Percentiles rank a stretch among this genome's conserved stretches.
These are phyloP conservation scores for Notechis scutatus DNA, from an alignment of 2,113 vertebrate genomes.

Conservation along the genomic window DNA sequence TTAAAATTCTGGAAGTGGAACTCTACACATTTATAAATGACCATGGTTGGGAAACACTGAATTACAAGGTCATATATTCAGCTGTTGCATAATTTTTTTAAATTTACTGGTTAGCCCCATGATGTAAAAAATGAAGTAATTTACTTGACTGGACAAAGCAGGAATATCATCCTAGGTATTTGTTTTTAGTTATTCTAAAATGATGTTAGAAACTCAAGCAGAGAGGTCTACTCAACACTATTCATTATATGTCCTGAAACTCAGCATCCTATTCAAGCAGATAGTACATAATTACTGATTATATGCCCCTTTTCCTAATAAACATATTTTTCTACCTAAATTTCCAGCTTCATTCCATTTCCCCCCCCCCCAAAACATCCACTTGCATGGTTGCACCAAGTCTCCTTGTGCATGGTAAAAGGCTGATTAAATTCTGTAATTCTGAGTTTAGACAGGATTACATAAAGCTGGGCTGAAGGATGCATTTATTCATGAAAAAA, in stretches of 20 bases:
- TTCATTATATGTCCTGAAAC: not conserved
- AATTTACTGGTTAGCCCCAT: not conserved
- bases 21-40: not conserved
- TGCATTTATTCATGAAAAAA: not conserved
- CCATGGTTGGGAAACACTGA: not conserved
- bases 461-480: not conserved
- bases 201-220: not conserved
- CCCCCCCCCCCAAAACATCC: not conserved
- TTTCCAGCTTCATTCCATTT: not conserved
- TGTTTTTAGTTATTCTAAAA: not conserved
- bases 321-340: not conserved
- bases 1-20: not conserved
- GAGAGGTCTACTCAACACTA: not conserved
- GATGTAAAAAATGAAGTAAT: not conserved
- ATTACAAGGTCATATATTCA: not conserved
- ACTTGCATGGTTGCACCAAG: not conserved
- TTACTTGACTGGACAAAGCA: not conserved
- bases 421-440: not conserved
- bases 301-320: not conserved
- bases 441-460: not conserved
- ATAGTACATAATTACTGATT: not conserved
- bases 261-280: not conserved
- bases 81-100: not conserved
- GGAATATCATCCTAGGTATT: not conserved
- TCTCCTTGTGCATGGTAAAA: not conserved